A percentile compares a stretch with the other conserved stretches of the same genome.
phyloP scores from a whole-genome alignment of 2,888 invertebrate species.

The Synergus gifuensis region DNA sequence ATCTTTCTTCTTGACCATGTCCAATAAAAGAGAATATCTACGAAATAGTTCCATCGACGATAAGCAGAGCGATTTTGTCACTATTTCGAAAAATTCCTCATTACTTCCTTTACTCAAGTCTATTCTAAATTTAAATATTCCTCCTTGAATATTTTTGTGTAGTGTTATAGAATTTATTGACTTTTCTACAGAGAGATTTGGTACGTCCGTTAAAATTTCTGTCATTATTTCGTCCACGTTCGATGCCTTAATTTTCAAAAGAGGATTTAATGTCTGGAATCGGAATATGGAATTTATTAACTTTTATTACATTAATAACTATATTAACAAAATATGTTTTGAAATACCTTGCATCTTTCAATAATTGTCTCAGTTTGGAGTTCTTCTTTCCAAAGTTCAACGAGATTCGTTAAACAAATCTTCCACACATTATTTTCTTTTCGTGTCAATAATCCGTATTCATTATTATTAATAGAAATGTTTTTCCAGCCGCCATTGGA shows the following conservation, averaged over 20 bases:
- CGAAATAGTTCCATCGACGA: conserved; percentile 61
- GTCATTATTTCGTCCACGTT: conserved; percentile 60
- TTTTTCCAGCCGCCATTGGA: neutral
- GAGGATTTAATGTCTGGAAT: conserved; percentile 68
- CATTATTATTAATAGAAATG: neutral
- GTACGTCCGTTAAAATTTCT: conserved; percentile 64
- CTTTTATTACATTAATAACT: neutral
- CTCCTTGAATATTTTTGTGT: conserved; percentile 61
- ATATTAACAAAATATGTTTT: neutral
- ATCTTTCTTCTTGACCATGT: conserved; percentile 70
- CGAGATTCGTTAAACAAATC: neutral
- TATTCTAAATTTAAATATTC: conserved; percentile 65
- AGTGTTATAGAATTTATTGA: conserved; percentile 62
- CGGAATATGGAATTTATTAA: conserved; percentile 7
- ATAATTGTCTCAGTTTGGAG: neutral
- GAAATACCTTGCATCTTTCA: conserved; percentile 39
- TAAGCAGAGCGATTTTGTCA: conserved; percentile 67
- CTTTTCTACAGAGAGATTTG: conserved; percentile 55
- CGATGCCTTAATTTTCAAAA: conserved; percentile 61
- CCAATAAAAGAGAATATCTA: conserved; percentile 62
- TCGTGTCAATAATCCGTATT: neutral
- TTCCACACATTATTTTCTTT: neutral
- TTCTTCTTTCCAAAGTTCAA: neutral
- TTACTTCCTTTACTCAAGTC: conserved; percentile 61
- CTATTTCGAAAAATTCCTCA: conserved; percentile 62